phyloP scores from a whole-genome alignment of 2,113 vertebrate species.

The Ameiurus melas region DNA sequence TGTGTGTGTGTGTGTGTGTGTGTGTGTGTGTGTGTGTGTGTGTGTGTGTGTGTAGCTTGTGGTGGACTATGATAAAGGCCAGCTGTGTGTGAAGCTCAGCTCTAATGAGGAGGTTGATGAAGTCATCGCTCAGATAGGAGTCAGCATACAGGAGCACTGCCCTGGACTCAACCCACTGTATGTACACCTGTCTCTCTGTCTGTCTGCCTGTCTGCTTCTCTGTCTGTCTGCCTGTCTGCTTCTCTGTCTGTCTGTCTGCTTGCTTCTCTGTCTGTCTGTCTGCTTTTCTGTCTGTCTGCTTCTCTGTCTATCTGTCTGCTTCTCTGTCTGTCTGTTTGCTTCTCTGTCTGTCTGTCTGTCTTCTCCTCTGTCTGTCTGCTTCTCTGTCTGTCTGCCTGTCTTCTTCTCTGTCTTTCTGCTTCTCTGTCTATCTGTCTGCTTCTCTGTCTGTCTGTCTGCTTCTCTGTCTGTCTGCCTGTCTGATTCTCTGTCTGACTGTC shows the following conservation, averaged over 20 bases:
- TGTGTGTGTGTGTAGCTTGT: conserved; percentile 76
- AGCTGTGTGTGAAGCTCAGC: conserved; percentile 77
- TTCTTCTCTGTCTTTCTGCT: neutral
- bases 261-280: neutral
- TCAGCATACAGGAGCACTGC: conserved; percentile 81
- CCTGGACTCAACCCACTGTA: conserved; percentile 83
- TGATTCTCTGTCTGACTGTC: neutral
- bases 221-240: neutral
- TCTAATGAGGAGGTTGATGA: conserved; percentile 82
- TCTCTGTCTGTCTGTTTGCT: neutral
- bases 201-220: neutral
- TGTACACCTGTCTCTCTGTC: conserved; percentile 58
- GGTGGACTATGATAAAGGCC: conserved; percentile 85
- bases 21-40: conserved; percentile 28
- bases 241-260: neutral
- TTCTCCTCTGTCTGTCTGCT: neutral
- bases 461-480: neutral
- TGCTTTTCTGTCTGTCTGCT: neutral
- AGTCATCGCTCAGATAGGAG: conserved; percentile 84
- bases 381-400: neutral
- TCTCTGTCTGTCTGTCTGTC: neutral
- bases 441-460: neutral
- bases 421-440: neutral
- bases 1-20: conserved; percentile 22
- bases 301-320: neutral